Base-by-base conservation (phyloP, 1,140 invertebrate species). In the Bilobella aurantiaca region DNA sequence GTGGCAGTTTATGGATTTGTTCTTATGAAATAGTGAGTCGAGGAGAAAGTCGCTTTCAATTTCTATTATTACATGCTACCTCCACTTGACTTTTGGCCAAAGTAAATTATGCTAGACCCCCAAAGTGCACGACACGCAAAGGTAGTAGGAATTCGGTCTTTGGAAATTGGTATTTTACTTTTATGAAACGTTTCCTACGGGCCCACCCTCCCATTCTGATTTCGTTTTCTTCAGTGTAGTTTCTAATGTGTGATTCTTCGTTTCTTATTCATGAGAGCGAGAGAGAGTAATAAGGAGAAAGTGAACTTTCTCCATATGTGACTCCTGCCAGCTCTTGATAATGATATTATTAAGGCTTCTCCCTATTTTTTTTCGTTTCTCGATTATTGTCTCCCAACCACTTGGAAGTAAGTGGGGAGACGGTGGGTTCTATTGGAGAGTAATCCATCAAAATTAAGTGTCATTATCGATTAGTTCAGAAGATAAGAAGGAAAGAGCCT, bases 401-500 rank as follows among this genome's bases (percentile, higher is more conserved):
- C 47, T 21, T 14, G 62, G 8, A 63, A 37, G 62, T 8, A 29
- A 59, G 5, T 8, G 14, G 31, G 58, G 58, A 30, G 31, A 59
- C 5, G 58, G 28, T 21, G 49, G 49, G 14, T 14, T 8, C 5
- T 23, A 16, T 53, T 53, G 49, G 49, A 53, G 31, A 42, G 70
- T 68, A 69, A 72, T 72, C 70, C 70, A 72, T 72, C 70, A 72
- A 72, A 72, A 72, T 72, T 72, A 69, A 72, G 64, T 72, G 70
- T 72, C 70, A 72, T 72, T 72, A 72, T 72, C 66, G 70, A 72
- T 72, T 72, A 66, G 61, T 53, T 59, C 3, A 18, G 18, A 63
- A 56, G 57, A 67, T 64, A 68, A 49, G 62, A 64, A 42, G 60
- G 49, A 32, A 67, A 42, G 32, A 32, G 29, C 18, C 18, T 18